Evolutionary conservation across 2,888 invertebrate genomes (phyloP).

Genomic region (Papilio elwesi): DNA sequence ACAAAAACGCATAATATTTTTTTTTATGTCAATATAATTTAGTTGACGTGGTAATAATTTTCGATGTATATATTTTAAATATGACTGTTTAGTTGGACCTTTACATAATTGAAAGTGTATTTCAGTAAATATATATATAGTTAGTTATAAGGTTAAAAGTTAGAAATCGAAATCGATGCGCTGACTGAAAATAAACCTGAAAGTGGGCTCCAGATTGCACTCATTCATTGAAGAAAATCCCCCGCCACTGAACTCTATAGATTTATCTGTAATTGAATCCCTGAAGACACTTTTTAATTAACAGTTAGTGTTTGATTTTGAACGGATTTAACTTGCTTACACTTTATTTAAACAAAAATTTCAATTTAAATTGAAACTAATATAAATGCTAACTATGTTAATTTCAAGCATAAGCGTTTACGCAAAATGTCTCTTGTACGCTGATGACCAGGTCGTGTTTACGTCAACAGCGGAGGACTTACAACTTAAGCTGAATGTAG

Average conservation of each 20-base stretch:
- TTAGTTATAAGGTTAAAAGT: slow-evolving; percentile 2
- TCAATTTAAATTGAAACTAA: neutral
- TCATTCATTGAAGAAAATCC: slow-evolving; percentile 16
- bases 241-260: slow-evolving; percentile 17
- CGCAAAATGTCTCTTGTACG: no score
- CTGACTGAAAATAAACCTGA: slow-evolving; percentile 12
- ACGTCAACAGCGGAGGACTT: no score
- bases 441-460: no score
- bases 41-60: no score
- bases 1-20: no score
- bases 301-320: slow-evolving; percentile 21
- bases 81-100: no score
- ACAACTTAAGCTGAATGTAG: no score
- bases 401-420: no score
- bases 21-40: no score
- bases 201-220: slow-evolving; percentile 26
- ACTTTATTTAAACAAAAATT: neutral
- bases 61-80: no score
- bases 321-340: slow-evolving; percentile 16
- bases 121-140: neutral
- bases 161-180: slow-evolving; percentile 7
- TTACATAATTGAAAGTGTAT: no score
- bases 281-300: slow-evolving; percentile 34
- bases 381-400: no score
- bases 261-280: slow-evolving; percentile 31